These are phyloP conservation scores for Pyrrhosoma nymphula DNA, from an alignment of 2,888 invertebrate genomes.

Conservation along the genomic window DNA sequence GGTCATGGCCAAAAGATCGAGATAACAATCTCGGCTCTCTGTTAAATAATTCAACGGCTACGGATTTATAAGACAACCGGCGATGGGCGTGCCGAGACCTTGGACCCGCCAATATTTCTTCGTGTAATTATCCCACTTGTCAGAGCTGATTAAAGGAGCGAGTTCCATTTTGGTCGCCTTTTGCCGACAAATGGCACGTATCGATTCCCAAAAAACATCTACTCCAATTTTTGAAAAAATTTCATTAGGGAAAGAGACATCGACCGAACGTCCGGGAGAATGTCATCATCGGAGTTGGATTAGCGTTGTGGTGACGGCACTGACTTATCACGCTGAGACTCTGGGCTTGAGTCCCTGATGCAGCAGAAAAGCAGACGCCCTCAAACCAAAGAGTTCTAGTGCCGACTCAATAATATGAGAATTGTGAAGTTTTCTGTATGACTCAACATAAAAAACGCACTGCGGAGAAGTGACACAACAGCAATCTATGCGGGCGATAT, in stretches of 20 bases:
- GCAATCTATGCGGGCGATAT: too few relatives aligned
- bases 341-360: not conserved
- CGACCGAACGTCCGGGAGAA: not conserved
- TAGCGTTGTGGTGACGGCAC: too few relatives aligned
- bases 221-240: not conserved
- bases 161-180: not conserved
- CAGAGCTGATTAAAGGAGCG: conserved; percentile 35
- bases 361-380: too few relatives aligned
- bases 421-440: too few relatives aligned
- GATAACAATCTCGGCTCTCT: conserved; percentile 35
- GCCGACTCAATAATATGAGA: not conserved
- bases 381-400: not conserved
- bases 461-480: too few relatives aligned
- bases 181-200: not conserved
- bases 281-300: too few relatives aligned
- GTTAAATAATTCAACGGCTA: conserved; percentile 46
- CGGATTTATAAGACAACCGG: conserved; percentile 47
- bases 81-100: conserved; percentile 50
- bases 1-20: conserved; percentile 40
- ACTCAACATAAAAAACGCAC: too few relatives aligned
- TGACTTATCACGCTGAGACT: not conserved
- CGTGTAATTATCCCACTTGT: conserved; percentile 63
- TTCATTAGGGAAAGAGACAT: not conserved
- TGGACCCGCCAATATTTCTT: conserved; percentile 53
- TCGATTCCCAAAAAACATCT: not conserved